Base-by-base conservation (phyloP, 1,140 invertebrate genomes). In the Heterodera carotae region DNA sequence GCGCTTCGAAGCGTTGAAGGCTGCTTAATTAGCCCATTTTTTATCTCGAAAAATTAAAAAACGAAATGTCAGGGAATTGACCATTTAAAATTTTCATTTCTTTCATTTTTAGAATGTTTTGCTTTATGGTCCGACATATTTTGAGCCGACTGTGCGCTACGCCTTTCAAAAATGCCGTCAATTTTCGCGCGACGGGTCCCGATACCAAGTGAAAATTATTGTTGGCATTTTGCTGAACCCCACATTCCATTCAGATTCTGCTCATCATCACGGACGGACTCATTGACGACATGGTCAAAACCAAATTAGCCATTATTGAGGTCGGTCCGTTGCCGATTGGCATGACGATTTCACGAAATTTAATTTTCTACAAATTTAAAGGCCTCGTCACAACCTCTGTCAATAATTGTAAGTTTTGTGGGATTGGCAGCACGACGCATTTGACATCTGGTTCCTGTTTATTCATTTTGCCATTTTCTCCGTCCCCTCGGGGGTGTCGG, bases 261-360 rank as follows among this genome's bases (percentile, higher is more conserved):
- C 87, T 92, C 0, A 91, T 92, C 67, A 88, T 92, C 7, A 92
- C 92, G 4, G 92, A 92, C 88, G 92, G 92, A 27, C 89, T 91
- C 33, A 91, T 92, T 39, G 91, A 90, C 5, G 92, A 92, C 82
- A 91, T 92, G 90, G 88, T 88, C 12, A 88, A 91, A 48, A 92
- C 92, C 0, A 91, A 89, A 81, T 84, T 90, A 75, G 91, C 90
- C 43, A 90, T 91, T 33, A 88, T 90, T 79, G 75, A 88, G 39
- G 72, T 78, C 43, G n/a, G 36, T 27, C 33, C 10, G 34, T 66
- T 2, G 12, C 22, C 27, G 15, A 39, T 67, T 78, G 8, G 29
- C 22, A 10, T 43, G 39, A 18, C 10, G 25, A 70, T 33, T 25
- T 36, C 7, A 27, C n/a, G n/a, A n/a, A n/a, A n/a, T n/a, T n/a